These are phyloP conservation scores for Prunella himalayana DNA, from an alignment of 2,113 vertebrate species.

Conservation along the genomic window DNA sequence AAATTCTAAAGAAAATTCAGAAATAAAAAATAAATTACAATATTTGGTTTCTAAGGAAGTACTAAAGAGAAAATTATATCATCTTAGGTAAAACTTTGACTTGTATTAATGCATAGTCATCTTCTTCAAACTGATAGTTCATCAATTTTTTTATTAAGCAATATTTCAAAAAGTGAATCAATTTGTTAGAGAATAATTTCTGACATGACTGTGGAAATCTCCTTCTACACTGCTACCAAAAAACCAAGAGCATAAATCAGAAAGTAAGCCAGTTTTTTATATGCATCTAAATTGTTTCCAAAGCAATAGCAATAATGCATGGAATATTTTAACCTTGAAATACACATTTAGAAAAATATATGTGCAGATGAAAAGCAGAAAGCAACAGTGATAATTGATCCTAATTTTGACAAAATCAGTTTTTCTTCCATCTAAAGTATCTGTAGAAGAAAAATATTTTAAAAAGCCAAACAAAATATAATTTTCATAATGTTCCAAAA, in stretches of 20 bases:
- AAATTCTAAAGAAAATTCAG: background rate
- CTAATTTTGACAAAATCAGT: background rate
- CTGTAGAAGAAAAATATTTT: background rate
- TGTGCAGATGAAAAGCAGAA: background rate
- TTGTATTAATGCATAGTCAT: background rate
- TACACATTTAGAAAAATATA: background rate
- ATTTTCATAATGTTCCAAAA: background rate
- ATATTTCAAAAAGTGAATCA: background rate
- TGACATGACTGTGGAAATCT: background rate
- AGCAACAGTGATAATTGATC: background rate
- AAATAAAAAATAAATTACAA: background rate
- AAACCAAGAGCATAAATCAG: background rate
- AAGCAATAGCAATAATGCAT: background rate
- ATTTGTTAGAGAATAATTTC: background rate
- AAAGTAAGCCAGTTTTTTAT: background rate
- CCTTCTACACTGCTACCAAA: background rate
- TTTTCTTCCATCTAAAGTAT: background rate
- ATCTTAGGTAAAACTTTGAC: background rate
- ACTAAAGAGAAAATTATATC: background rate
- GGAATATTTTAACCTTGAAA: background rate
- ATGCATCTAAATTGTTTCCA: background rate
- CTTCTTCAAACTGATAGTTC: background rate
- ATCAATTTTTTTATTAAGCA: background rate
- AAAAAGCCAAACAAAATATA: accelerated
- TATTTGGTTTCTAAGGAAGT: background rate